Base-by-base conservation (phyloP, 2,888 invertebrate species). In the Oligia fasciuncula region DNA sequence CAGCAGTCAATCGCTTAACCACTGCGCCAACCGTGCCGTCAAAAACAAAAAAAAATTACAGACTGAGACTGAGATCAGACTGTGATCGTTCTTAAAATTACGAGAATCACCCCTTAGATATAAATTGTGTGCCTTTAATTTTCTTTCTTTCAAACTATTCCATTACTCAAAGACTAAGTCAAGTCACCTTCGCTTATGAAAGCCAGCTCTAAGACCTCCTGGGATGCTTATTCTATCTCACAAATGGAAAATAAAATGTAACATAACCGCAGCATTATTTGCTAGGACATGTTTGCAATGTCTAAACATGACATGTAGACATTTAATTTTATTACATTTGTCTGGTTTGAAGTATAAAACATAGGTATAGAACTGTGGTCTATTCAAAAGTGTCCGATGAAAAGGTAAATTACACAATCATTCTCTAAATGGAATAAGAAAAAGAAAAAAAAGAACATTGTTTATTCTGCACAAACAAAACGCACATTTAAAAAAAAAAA, bases 171-270 rank as follows among this genome's bases (percentile, higher is more conserved):
- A 17, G 2, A 3, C 60, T 6, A 66, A 13, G 19, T 60, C 66
- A 67, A 13, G 43, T 17, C 43, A 60, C 17, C 11, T 57, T 6
- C 4, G 51, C 4, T 17, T 19, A 6, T 60, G n/a, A 63, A 8
- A 60, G 14, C 23, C 23, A 29, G 40, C n/a, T 54, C 23, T 49
- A 9, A n/a, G 1, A 51, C 29, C 85, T 35, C 81, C 11, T 6
- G 69, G 68, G 68, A 69, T 23, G 13, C 49, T 68, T 43, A 71
- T 51, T 62, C 65, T 43, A 60, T 69, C 77, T 69, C 35, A 23
- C 62, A 57, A 84, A 73, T 63, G 9, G 29, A 60, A 76, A 73
- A 84, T 79, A 73, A 73, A 84, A 75, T 69, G 29, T 79, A 87
- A 60, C 63, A 60, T 1, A 66, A 46, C 40, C 11, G 19, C 5